These are phyloP conservation scores for Mustelus asterias DNA, from an alignment of 2,113 vertebrate species.

Conservation along the genomic window DNA sequence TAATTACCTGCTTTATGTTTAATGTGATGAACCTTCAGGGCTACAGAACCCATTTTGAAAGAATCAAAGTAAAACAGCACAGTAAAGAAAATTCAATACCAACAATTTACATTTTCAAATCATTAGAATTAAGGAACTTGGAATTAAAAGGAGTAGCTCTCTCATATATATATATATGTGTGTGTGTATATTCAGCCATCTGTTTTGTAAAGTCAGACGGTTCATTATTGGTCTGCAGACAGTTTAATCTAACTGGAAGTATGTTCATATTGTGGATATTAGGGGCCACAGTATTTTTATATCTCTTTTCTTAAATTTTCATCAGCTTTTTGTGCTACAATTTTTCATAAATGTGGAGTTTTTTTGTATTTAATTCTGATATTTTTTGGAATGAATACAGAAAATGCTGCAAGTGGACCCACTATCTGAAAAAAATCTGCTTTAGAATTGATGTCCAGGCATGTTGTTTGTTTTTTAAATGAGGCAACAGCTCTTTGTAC, in stretches of 20 bases:
- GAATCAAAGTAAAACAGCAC: background rate
- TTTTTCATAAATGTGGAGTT: background rate
- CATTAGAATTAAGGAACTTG: background rate
- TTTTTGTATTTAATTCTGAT: background rate
- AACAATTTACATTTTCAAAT: background rate
- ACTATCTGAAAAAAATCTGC: background rate
- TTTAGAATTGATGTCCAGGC: background rate
- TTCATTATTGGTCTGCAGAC: background rate
- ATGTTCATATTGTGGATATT: background rate
- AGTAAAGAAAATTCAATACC: background rate
- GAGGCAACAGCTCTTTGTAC: background rate
- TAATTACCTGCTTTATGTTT: background rate
- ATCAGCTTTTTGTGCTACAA: background rate
- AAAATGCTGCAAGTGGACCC: background rate
- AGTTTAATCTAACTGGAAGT: background rate
- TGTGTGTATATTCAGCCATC: background rate
- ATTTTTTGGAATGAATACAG: background rate
- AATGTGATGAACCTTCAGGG: background rate
- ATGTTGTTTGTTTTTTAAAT: background rate
- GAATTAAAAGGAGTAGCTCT: background rate
- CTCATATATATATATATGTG: background rate
- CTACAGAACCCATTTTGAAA: background rate
- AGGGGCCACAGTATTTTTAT: background rate
- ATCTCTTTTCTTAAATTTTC: background rate
- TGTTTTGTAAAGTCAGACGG: background rate